Evolutionary conservation across 2,113 vertebrate species (phyloP).

Genomic region (Chaetura pelagica): DNA sequence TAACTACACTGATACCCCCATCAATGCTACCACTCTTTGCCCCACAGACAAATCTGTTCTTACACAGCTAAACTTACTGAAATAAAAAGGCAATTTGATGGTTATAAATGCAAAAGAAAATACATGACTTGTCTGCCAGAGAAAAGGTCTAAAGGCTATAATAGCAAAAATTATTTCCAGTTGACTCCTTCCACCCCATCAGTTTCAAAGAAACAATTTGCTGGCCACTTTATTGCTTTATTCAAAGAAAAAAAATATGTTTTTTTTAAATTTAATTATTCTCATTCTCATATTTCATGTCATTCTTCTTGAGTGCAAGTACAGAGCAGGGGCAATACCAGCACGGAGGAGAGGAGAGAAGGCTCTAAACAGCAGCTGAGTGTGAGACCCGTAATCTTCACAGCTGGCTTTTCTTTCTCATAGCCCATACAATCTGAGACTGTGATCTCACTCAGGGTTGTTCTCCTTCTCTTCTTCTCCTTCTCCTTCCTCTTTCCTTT

Average conservation of each 20-base stretch:
- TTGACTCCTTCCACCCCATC: constrained; percentile 2
- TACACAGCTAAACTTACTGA: not conserved
- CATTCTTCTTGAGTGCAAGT: not conserved
- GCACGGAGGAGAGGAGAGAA: not conserved
- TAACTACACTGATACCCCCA: not conserved
- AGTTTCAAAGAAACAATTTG: constrained; percentile 31
- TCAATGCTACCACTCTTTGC: not conserved
- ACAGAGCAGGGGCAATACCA: not conserved
- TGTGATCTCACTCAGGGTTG: not conserved
- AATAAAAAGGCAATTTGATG: not conserved
- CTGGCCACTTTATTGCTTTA: not conserved
- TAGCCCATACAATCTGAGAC: fast-evolving
- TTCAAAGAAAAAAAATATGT: not conserved
- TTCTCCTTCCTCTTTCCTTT: too few species aligned
- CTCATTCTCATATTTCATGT: not conserved
- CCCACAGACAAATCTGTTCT: not conserved
- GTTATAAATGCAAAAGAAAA: constrained; percentile 22
- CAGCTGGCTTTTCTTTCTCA: not conserved
- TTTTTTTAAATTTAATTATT: not conserved
- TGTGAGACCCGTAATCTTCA: not conserved
- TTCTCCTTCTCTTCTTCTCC: not conserved
- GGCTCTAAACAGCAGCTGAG: not conserved
- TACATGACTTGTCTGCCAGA: not conserved
- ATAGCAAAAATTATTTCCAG: constrained; percentile 23
- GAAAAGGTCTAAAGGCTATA: constrained; percentile 25